These are phyloP conservation scores for Pachyramphus minor DNA, from an alignment of 2,113 vertebrate genomes.

Conservation along the genomic window DNA sequence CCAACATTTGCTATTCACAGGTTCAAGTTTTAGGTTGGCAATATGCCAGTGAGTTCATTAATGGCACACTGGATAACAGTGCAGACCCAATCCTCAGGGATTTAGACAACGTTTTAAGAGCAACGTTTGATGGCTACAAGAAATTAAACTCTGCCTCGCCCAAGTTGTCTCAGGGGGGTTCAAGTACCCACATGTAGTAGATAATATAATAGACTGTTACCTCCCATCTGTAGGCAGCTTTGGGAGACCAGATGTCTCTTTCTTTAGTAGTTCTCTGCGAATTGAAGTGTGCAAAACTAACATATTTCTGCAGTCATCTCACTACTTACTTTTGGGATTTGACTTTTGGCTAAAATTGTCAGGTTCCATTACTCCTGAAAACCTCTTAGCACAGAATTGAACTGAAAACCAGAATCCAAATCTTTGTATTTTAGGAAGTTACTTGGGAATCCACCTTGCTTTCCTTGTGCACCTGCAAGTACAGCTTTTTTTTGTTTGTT, in stretches of 20 bases:
- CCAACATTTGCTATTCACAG: accelerated
- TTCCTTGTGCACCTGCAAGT: not conserved
- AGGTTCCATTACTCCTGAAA: not conserved
- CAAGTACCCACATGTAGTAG: not conserved
- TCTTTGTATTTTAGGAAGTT: not conserved
- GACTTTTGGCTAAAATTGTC: not conserved
- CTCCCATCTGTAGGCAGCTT: not conserved
- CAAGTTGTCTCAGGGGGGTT: not conserved
- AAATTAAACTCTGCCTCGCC: conserved; percentile 8
- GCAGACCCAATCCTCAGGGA: not conserved
- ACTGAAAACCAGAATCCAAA: not conserved
- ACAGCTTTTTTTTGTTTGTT: not conserved
- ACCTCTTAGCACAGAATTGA: not conserved
- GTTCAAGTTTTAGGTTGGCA: conserved; percentile 5
- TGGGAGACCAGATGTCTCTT: conserved; percentile 20
- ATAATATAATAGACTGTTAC: not conserved
- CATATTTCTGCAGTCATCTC: not conserved
- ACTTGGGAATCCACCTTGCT: not conserved
- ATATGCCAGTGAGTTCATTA: conserved; percentile 3
- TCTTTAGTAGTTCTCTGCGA: not conserved
- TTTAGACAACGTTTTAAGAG: conserved; percentile 1
- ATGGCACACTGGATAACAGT: not conserved
- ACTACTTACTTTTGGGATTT: not conserved
- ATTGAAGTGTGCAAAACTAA: not conserved
- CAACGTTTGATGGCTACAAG: not conserved